A percentile compares a stretch with the other conserved stretches of the same genome.
Evolutionary conservation across 2,113 vertebrate species (phyloP).

Genomic region (Nyctibius bracteatus): DNA sequence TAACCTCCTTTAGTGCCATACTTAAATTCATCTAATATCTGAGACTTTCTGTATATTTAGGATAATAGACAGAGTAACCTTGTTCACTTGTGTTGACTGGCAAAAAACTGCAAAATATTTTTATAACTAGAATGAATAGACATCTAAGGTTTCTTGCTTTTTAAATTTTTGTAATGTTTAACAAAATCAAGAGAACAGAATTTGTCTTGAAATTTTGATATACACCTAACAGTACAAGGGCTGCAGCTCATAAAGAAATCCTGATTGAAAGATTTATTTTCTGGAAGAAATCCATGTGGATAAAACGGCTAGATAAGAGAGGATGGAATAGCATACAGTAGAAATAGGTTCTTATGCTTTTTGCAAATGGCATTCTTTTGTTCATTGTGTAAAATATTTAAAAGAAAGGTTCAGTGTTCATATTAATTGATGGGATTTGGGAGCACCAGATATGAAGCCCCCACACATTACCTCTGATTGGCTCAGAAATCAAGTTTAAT

Average conservation of each 20-base stretch:
- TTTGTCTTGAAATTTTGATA: slow-evolving; percentile 54
- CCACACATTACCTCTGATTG: slow-evolving; percentile 25
- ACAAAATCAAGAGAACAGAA: slow-evolving; percentile 26
- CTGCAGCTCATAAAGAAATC: slow-evolving; percentile 42
- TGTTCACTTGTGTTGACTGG: not conserved
- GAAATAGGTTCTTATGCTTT: slow-evolving; percentile 61
- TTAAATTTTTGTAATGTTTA: slow-evolving; percentile 18
- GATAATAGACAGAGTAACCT: not conserved
- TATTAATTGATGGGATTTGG: slow-evolving; percentile 64
- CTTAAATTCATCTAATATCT: not conserved
- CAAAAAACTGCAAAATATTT: not conserved
- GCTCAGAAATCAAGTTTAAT: slow-evolving; percentile 48
- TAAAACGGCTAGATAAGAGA: slow-evolving; percentile 72
- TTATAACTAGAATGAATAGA: not conserved
- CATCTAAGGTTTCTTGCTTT: slow-evolving; percentile 33
- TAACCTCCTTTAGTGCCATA: not conserved
- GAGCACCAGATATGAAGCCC: not conserved
- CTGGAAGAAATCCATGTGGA: slow-evolving; percentile 70
- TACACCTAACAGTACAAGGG: not conserved
- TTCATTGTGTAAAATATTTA: slow-evolving; percentile 71
- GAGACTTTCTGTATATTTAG: not conserved
- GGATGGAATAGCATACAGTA: slow-evolving; percentile 60
- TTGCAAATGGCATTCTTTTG: slow-evolving; percentile 62
- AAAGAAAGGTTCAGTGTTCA: slow-evolving; percentile 12
- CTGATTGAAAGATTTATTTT: slow-evolving; percentile 73